phyloP scores from a whole-genome alignment of 1,140 invertebrate genomes.

The Spodoptera frugiperda region DNA sequence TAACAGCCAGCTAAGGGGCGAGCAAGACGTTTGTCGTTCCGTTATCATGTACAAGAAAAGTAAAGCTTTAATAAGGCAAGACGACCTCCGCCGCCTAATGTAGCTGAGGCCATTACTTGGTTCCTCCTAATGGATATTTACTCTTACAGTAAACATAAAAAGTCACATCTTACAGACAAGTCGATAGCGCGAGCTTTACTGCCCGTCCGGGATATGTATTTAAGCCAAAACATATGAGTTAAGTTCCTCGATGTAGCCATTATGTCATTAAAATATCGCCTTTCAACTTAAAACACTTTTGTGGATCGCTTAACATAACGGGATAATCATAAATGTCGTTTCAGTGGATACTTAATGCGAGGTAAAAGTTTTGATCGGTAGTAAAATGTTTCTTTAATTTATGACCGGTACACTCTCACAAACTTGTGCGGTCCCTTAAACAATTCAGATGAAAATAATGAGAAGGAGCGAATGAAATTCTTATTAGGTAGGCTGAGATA shows the following conservation, averaged over 20 bases:
- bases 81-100: slow-evolving; percentile 65
- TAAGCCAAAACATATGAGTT: slow-evolving; percentile 27
- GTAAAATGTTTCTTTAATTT: slow-evolving; percentile 11
- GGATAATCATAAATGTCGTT: slow-evolving; percentile 22
- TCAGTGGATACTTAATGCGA: slow-evolving; percentile 7
- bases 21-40: slow-evolving; percentile 45
- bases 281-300: slow-evolving; percentile 5
- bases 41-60: slow-evolving; percentile 54
- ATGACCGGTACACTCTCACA: background rate
- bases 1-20: slow-evolving; percentile 36
- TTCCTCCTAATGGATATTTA: slow-evolving; percentile 72
- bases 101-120: slow-evolving; percentile 65
- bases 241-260: background rate
- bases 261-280: slow-evolving; percentile 17
- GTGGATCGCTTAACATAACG: background rate
- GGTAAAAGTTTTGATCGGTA: slow-evolving; percentile 11
- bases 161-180: slow-evolving; percentile 61
- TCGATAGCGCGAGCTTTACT: slow-evolving; percentile 49
- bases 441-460: slow-evolving; percentile 15
- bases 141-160: slow-evolving; percentile 68
- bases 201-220: slow-evolving; percentile 2
- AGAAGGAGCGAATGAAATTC: slow-evolving; percentile 20
- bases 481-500: background rate
- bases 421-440: background rate
- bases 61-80: slow-evolving; percentile 55